These are phyloP conservation scores for Eleutherodactylus coqui DNA, from an alignment of 2,797 vertebrate genomes.

Conservation along the genomic window DNA sequence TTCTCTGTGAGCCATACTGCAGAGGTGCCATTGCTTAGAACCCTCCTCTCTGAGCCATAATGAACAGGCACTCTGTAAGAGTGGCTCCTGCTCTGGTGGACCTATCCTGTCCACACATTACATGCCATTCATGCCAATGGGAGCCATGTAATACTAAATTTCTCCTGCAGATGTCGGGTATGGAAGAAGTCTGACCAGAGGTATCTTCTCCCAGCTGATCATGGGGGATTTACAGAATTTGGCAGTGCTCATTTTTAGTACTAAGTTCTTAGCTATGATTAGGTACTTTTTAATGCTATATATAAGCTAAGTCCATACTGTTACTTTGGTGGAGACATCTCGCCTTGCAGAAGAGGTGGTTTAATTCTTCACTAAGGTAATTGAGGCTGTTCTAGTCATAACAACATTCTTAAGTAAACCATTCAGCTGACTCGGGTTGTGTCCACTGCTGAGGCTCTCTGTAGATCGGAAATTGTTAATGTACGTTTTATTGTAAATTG, in stretches of 20 bases:
- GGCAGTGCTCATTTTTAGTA: not conserved
- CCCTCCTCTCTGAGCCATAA: too few relatives aligned
- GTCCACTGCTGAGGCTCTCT: not conserved
- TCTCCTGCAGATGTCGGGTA: too few relatives aligned
- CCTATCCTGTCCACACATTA: too few relatives aligned
- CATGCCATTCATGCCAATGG: too few relatives aligned
- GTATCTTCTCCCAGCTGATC: too few relatives aligned
- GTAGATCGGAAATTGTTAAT: conserved; percentile 25
- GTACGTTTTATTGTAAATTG: not conserved
- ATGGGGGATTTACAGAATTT: too few relatives aligned
- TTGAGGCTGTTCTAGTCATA: conserved; percentile 71
- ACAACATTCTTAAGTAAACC: conserved; percentile 68
- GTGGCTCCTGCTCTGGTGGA: too few relatives aligned
- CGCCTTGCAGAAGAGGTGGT: conserved; percentile 56
- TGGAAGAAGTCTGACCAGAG: too few relatives aligned
- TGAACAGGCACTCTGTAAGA: too few relatives aligned
- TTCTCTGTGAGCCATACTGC: too few relatives aligned
- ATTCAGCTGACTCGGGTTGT: conserved; percentile 48
- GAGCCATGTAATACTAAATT: too few relatives aligned
- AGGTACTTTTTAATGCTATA: not conserved
- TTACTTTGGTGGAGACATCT: conserved; percentile 16
- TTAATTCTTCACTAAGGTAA: conserved; percentile 71
- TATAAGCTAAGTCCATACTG: not conserved
- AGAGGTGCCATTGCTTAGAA: too few relatives aligned
- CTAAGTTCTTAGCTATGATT: not conserved